phyloP scores from a whole-genome alignment of 1,140 invertebrate genomes.

The Lepidurus arcticus region DNA sequence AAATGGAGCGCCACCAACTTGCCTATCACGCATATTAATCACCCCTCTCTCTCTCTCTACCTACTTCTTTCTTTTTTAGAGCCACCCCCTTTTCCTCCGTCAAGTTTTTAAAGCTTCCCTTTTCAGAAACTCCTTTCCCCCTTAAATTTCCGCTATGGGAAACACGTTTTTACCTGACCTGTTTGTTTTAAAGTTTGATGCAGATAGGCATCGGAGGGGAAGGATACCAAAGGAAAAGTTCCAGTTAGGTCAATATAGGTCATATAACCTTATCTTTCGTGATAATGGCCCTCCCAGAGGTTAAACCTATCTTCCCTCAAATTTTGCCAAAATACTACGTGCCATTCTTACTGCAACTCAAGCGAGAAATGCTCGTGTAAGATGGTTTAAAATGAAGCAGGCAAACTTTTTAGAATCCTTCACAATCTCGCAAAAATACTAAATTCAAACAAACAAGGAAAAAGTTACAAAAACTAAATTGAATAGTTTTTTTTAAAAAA shows the following conservation, averaged over 20 bases:
- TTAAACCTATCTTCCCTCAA: too few relatives aligned
- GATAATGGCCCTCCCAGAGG: neutral
- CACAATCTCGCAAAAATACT: too few relatives aligned
- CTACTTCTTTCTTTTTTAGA: constrained; percentile 28
- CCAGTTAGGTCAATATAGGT: constrained; percentile 4
- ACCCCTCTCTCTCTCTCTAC: constrained; percentile 36
- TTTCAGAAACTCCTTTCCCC: constrained; percentile 35
- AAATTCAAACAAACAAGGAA: too few relatives aligned
- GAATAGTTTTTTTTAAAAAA: too few relatives aligned
- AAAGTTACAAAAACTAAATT: too few relatives aligned
- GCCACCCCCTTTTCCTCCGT: constrained; percentile 36
- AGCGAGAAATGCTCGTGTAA: too few relatives aligned
- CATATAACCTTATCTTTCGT: neutral
- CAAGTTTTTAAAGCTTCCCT: constrained; percentile 36
- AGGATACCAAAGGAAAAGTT: neutral
- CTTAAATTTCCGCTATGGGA: constrained; percentile 29
- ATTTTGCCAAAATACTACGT: too few relatives aligned
- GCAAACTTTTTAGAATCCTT: too few relatives aligned
- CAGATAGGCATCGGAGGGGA: too few relatives aligned
- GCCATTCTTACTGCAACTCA: too few relatives aligned
- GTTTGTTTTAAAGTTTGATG: neutral
- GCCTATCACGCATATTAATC: constrained; percentile 18
- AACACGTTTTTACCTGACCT: constrained; percentile 26
- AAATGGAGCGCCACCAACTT: constrained; percentile 18
- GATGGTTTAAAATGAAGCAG: too few relatives aligned